Conservation (phyloP, 2,113 vertebrate species). For the Grammomys surdaster region DNA sequence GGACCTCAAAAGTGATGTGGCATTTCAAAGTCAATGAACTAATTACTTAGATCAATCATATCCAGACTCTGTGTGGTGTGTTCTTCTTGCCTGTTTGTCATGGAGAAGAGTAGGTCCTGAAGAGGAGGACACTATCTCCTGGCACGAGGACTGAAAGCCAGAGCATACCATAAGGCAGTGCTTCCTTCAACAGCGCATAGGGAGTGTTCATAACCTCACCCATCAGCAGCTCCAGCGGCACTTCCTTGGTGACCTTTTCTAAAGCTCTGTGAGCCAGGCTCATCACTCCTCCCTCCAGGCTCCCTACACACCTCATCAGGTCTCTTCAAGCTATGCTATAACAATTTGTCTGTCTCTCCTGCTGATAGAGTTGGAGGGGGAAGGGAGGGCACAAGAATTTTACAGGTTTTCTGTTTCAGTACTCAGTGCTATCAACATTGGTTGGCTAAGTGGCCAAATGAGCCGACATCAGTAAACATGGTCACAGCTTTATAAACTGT, state of each 20-base stretch:
- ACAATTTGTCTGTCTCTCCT: neutral
- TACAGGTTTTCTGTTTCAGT: neutral
- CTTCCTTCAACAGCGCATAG: accelerated
- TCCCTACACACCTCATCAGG: accelerated
- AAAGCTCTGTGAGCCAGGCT: too few species aligned
- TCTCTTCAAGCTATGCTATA: accelerated
- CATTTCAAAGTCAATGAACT: neutral
- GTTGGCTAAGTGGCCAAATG: neutral
- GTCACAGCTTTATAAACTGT: neutral
- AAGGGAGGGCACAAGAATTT: neutral
- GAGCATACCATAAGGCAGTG: neutral
- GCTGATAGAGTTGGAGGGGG: too few species aligned
- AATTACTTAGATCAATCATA: neutral
- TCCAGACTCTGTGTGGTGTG: accelerated
- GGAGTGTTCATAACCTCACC: accelerated
- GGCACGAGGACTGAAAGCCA: neutral
- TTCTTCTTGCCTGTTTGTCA: too few species aligned
- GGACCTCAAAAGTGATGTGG: neutral
- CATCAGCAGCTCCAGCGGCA: accelerated
- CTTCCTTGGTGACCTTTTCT: neutral
- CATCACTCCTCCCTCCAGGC: accelerated
- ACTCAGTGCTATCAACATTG: neutral
- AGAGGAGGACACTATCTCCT: neutral
- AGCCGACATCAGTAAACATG: too few species aligned
- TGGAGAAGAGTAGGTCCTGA: neutral